Evolutionary conservation across 2,113 vertebrate genomes (phyloP).

Genomic region (Tringa solitaria): DNA sequence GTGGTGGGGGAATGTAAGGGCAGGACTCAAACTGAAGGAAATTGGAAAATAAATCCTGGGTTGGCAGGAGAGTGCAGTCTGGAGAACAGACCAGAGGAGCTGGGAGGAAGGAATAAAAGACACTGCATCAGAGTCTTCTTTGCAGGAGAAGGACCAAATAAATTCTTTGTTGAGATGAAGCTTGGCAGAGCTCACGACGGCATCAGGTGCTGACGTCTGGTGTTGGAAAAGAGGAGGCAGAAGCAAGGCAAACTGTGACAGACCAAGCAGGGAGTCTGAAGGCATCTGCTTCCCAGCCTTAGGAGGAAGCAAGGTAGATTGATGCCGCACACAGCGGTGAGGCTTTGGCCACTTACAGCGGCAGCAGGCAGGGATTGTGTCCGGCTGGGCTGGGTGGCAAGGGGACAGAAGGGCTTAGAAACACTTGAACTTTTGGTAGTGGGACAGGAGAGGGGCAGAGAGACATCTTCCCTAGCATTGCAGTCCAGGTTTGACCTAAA

Average conservation of each 20-base stretch:
- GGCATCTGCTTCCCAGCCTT: constrained; percentile 42
- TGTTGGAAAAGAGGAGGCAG: constrained; percentile 57
- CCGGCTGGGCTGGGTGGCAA: rapidly evolving
- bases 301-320: background rate
- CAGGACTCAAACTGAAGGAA: background rate
- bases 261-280: constrained; percentile 56
- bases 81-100: background rate
- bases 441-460: background rate
- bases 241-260: constrained; percentile 64
- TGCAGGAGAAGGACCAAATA: constrained; percentile 42
- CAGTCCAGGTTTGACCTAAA: background rate
- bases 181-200: constrained; percentile 42
- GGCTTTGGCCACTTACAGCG: background rate
- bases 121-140: constrained; percentile 10
- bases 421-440: background rate
- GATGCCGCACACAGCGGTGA: background rate
- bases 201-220: constrained; percentile 69
- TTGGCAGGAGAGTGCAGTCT: background rate
- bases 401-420: background rate
- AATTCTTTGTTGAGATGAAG: constrained; percentile 41
- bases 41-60: constrained; percentile 42
- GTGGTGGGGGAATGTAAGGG: background rate
- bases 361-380: background rate
- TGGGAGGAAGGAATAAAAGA: constrained; percentile 25
- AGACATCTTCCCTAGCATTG: rapidly evolving